phyloP scores from a whole-genome alignment of 2,888 invertebrate genomes.

The Chromoteleia sp. region DNA sequence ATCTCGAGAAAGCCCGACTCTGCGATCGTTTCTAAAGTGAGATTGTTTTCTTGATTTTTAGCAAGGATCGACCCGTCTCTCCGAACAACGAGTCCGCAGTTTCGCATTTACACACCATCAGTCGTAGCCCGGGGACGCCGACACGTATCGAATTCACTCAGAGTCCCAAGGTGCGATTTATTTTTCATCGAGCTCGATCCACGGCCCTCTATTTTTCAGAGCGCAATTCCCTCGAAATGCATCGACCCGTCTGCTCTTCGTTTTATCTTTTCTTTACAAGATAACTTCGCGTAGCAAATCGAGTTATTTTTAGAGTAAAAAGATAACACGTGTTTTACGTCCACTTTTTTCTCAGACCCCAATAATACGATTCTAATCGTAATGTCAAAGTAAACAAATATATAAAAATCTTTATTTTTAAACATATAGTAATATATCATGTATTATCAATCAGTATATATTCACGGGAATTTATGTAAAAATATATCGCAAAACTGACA shows the following conservation, averaged over 20 bases:
- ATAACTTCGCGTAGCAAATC: slow-evolving; percentile 3
- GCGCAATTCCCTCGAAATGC: slow-evolving; percentile 15
- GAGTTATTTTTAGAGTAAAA: not conserved
- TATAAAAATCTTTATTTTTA: too few species aligned
- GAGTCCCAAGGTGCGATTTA: slow-evolving; percentile 83
- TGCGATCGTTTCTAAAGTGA: slow-evolving; percentile 23
- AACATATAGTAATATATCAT: too few species aligned
- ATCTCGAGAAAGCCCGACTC: slow-evolving; percentile 3
- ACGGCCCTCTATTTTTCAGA: slow-evolving; percentile 42
- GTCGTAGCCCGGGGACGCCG: slow-evolving; percentile 83
- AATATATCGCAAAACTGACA: too few species aligned
- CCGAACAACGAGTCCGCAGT: slow-evolving; percentile 84
- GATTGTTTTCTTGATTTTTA: slow-evolving; percentile 78
- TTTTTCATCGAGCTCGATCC: slow-evolving; percentile 48
- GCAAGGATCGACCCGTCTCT: slow-evolving; percentile 87
- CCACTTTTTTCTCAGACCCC: too few species aligned
- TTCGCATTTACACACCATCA: slow-evolving; percentile 82
- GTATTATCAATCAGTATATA: too few species aligned
- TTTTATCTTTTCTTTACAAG: slow-evolving; percentile 8
- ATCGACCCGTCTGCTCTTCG: not conserved
- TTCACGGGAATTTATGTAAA: too few species aligned
- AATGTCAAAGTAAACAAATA: too few species aligned
- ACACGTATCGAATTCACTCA: slow-evolving; percentile 82
- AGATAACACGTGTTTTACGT: too few species aligned
- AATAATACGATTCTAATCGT: too few species aligned